Evolutionary conservation across 2,113 vertebrate species (phyloP), one percentile per base, ranked within the genome.

Genomic region (Herpailurus yagouaroundi): DNA sequence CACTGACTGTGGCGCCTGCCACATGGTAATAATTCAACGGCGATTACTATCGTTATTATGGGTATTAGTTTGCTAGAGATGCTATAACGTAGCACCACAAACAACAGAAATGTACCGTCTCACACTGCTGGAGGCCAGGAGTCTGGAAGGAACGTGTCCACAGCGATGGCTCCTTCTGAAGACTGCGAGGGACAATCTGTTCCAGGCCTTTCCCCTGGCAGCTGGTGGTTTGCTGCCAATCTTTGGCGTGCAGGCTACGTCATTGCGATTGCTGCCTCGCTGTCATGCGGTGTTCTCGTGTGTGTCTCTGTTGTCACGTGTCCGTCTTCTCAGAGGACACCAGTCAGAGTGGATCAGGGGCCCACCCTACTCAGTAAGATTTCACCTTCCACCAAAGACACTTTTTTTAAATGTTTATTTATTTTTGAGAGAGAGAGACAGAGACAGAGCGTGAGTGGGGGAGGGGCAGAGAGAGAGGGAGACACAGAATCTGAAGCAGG

Each of bases 201-300:
- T 31, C 41, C 38, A 0, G 12, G 23, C 14, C n/a, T 33, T 18
- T 36, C 15, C 69, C 23, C 16, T 8, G 12, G 55, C 29, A 85
- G 36, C 55, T 16, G 25, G 63, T 12, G 25, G 13, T 33, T 48
- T 31, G 2, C 7, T 11, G 10, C 19, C 41, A 7, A 0, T 11
- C 64, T 10, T 21, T 21, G 4, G 33, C 14, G 13, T 7, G 7
- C 52, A 6, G 8, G 60, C n/a, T n/a, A 3, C 3, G 0, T n/a
- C 41, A 45, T 48, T 25, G 31, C 5, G 4, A 2, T 15, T 21
- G 48, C 60, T 13, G 48, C 36, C 63, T 55, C n/a, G 27, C 25
- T 45, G 7, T 71, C 63, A 41, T 38, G 15, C 5, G 45, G 23
- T n/a, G 9, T 16, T 45, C 41, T 68, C 60, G 36, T 7, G 3